phyloP scores from a whole-genome alignment of 2,888 invertebrate species.

The Agrotis exclamationis region DNA sequence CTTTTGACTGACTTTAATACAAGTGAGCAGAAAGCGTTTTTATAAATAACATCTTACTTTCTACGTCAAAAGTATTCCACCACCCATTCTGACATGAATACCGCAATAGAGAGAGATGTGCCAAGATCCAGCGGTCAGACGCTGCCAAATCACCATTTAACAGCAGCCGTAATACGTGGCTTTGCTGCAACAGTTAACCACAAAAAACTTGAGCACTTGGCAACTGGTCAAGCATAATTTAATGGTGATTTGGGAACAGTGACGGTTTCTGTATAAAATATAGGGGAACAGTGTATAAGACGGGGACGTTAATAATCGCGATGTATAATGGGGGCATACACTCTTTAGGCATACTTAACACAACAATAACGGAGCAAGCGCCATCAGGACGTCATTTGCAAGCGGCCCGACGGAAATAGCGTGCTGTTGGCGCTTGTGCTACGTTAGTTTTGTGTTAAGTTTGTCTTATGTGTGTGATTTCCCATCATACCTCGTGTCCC shows the following conservation, averaged over 20 bases:
- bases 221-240: background rate
- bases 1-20: background rate
- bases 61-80: background rate
- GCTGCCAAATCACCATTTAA: constrained; percentile 20
- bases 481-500: too few relatives aligned
- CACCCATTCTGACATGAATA: background rate
- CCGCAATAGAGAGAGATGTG: background rate
- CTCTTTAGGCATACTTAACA: too few relatives aligned
- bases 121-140: constrained; percentile 3
- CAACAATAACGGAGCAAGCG: too few relatives aligned
- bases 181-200: background rate
- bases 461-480: too few relatives aligned
- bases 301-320: too few relatives aligned
- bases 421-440: too few relatives aligned
- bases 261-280: background rate
- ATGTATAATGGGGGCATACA: too few relatives aligned
- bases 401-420: too few relatives aligned
- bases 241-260: background rate
- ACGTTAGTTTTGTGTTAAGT: too few relatives aligned
- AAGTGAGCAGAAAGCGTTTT: background rate
- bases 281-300: too few relatives aligned
- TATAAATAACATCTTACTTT: background rate
- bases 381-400: too few relatives aligned
- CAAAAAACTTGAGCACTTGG: background rate
- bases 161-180: constrained; percentile 2